Evolutionary conservation across 2,888 invertebrate species (phyloP), one percentile per base, ranked within the genome.

Genomic region (Bibio marci): DNA sequence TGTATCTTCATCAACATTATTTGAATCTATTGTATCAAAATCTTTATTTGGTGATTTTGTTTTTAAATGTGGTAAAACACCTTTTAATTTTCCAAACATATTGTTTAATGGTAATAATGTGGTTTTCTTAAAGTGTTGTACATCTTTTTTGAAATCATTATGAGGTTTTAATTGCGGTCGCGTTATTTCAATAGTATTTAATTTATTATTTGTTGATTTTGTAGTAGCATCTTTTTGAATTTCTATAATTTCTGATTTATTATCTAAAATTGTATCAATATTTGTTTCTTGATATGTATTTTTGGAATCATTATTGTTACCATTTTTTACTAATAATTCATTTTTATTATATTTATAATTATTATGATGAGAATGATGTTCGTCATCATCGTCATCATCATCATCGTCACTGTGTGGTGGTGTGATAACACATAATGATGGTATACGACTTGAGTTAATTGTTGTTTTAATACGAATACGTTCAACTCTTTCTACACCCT

Each of bases 341-440:
- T 43, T 41, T 35, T 46, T 41, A 34, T 40, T 37, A 43, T 30
- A 22, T 34, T 4, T 22, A 22, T 22, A 22, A 22, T 4, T 6
- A 22, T 22, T 22, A 22, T 22, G 4, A 6, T 4, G 8, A 22
- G 4, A 6, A 4, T 6, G 4, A 22, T 22, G 4, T 6, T 22
- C 8, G 57, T 46, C 43, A 37, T 47, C 43, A 17, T 46, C 40
- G 48, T 43, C 64, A 63, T 51, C 64, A 46, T 75, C 76, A 57
- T 88, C 88, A 51, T 88, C 88, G 49, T 88, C 88, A 45, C 86
- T 87, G 44, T 80, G 80, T 0, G 79, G 77, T 4, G 88, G 87
- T 13, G 88, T 88, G 37, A 88, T 86, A 3, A 86, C 85, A 59
- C 88, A 90, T 79, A 90, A 82, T 5, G 88, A 87, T 2, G 90